These are phyloP conservation scores for Typhlichthys subterraneus DNA, from an alignment of 2,797 vertebrate genomes.

Conservation along the genomic window DNA sequence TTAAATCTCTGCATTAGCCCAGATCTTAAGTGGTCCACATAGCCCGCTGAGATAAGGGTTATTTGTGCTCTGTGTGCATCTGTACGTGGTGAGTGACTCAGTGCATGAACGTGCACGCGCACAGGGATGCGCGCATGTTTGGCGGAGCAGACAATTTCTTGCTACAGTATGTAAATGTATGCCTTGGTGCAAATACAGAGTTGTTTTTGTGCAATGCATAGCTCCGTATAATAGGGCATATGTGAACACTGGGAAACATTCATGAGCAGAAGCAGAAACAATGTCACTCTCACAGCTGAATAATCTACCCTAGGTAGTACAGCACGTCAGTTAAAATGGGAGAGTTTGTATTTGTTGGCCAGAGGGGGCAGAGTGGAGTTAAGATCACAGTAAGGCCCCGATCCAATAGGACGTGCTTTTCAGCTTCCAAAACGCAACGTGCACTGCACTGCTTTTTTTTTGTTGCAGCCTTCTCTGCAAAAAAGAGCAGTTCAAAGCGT, in stretches of 20 bases:
- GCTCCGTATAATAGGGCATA: constrained; percentile 41
- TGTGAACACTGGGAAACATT: constrained; percentile 14
- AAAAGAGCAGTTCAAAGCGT: no score
- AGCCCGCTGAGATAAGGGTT: constrained; percentile 43
- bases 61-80: constrained; percentile 25
- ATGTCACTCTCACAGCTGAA: constrained; percentile 51
- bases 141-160: constrained; percentile 24
- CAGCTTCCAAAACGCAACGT: no score
- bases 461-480: no score
- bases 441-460: no score
- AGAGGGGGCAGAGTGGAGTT: neutral
- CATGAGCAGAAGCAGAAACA: constrained; percentile 11
- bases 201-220: constrained; percentile 39
- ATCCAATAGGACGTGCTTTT: no score
- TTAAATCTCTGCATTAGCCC: constrained; percentile 52
- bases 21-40: constrained; percentile 43
- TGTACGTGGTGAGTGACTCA: constrained; percentile 9
- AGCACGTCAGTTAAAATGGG: constrained; percentile 26
- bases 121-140: constrained; percentile 2
- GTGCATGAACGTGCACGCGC: neutral
- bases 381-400: constrained; percentile 35
- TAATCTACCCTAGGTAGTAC: constrained; percentile 45
- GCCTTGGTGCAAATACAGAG: constrained; percentile 40
- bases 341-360: no score
- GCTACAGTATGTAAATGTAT: constrained; percentile 50